These are phyloP conservation scores for Corythornis cristatus DNA, from an alignment of 2,113 vertebrate genomes.

Conservation along the genomic window DNA sequence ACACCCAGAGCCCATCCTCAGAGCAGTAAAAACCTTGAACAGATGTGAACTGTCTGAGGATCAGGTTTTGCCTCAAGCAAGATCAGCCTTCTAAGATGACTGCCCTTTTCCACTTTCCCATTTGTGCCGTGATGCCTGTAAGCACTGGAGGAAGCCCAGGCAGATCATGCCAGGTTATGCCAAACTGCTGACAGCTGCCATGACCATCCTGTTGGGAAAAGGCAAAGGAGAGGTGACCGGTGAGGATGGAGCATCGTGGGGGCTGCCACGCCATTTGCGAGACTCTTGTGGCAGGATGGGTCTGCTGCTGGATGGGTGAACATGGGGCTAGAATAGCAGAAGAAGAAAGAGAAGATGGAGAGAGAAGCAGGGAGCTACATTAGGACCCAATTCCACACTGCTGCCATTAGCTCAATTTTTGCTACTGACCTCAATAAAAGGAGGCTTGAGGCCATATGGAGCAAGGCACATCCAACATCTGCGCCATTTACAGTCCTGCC, in stretches of 20 bases:
- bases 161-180: fast-evolving
- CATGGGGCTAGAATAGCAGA: background rate
- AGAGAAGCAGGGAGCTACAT: background rate
- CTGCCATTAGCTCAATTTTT: background rate
- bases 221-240: fast-evolving
- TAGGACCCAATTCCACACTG: background rate
- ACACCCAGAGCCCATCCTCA: background rate
- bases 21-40: background rate
- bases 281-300: background rate
- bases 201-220: background rate
- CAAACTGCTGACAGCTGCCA: background rate
- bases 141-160: background rate
- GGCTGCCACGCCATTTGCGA: background rate
- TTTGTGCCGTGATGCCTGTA: background rate
- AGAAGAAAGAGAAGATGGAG: background rate
- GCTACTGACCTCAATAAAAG: background rate
- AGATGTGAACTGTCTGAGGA: background rate
- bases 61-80: background rate
- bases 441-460: background rate
- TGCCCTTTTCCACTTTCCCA: background rate
- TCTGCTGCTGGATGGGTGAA: background rate
- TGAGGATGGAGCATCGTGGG: background rate
- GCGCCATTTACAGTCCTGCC: background rate
- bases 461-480: background rate
- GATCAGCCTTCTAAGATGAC: background rate